phyloP scores from a whole-genome alignment of 2,888 invertebrate species.

The Geotrupes spiniger region DNA sequence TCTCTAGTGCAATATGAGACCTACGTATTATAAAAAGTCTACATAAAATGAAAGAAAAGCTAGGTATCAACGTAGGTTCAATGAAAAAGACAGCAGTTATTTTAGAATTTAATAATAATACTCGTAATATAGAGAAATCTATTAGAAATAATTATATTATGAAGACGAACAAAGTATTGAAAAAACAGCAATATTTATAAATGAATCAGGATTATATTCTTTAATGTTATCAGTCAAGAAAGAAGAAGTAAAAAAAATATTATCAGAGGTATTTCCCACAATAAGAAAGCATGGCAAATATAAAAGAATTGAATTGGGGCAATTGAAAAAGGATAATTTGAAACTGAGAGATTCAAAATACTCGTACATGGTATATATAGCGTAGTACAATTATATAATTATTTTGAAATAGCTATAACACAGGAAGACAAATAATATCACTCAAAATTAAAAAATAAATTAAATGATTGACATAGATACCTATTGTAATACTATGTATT shows the following conservation, averaged over 20 bases:
- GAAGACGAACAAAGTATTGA: not conserved
- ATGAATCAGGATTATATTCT: conserved; percentile 1
- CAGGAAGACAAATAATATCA: conserved; percentile 1
- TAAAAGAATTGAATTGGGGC: conserved; percentile 1
- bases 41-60: conserved; percentile 1
- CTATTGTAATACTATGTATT: too few species aligned
- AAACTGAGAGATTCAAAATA: not conserved
- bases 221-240: not conserved
- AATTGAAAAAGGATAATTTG: not conserved
- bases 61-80: conserved; percentile 1
- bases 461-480: not conserved
- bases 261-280: not conserved
- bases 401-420: not conserved
- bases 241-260: not conserved
- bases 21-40: conserved; percentile 1
- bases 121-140: not conserved
- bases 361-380: not conserved
- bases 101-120: not conserved
- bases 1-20: not conserved
- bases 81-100: not conserved
- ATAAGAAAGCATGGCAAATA: conserved; percentile 1
- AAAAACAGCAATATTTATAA: not conserved
- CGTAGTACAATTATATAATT: not conserved
- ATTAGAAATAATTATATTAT: not conserved
- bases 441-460: not conserved